Conservation (phyloP, 2,888 invertebrate species). For the Galeopsomyia nigrocyanea region DNA sequence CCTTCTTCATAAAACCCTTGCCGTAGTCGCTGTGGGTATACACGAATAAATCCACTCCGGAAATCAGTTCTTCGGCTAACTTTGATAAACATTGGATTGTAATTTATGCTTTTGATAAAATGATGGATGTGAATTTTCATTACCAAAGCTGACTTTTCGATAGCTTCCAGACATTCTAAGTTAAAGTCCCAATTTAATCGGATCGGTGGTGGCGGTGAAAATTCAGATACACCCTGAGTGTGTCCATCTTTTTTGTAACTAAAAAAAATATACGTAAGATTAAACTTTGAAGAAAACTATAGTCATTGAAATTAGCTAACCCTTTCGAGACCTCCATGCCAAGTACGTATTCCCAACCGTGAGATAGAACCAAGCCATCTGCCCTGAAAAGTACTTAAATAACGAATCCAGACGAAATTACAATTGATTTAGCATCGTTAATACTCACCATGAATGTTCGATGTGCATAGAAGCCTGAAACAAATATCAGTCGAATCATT, state of each 20-base stretch:
- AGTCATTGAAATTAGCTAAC: constrained; percentile 55
- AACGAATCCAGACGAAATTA: constrained; percentile 49
- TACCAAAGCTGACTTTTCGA: constrained; percentile 78
- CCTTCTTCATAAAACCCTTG: constrained; percentile 96
- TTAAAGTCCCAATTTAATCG: constrained; percentile 91
- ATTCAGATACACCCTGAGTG: constrained; percentile 80
- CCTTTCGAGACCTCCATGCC: constrained; percentile 70
- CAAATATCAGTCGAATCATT: constrained; percentile 46
- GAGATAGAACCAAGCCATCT: constrained; percentile 91
- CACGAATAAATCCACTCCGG: constrained; percentile 92
- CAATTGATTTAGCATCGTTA: not conserved
- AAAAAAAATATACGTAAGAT: not conserved
- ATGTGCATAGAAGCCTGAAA: constrained; percentile 95
- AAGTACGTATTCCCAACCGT: constrained; percentile 84
- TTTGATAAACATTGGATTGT: no score
- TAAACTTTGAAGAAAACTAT: not conserved
- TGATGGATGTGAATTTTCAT: no score
- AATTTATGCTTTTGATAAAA: no score
- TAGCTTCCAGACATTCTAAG: constrained; percentile 77
- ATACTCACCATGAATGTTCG: constrained; percentile 97
- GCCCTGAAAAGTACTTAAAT: constrained; percentile 76
- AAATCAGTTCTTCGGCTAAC: constrained; percentile 80
- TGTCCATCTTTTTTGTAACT: constrained; percentile 82
- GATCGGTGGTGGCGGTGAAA: constrained; percentile 85
- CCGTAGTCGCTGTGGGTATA: constrained; percentile 90